Conservation (phyloP, 2,888 invertebrate genomes). For the Microctonus aethiopoides region DNA sequence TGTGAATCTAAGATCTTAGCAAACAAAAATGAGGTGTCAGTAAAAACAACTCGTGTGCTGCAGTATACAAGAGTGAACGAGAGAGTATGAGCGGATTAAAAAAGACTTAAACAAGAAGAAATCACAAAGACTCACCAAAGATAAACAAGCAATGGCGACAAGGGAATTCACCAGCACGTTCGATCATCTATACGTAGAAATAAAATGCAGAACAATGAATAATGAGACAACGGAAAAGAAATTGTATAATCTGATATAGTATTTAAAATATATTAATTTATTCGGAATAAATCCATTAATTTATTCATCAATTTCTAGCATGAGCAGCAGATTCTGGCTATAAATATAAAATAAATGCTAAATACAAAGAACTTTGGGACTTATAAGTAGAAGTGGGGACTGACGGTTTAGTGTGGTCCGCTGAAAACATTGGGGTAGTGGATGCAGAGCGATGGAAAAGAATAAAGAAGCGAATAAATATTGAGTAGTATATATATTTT, state of each 20-base stretch:
- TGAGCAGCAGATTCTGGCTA: conserved; percentile 39
- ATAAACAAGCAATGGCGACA: background rate
- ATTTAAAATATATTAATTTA: background rate
- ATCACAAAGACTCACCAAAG: background rate
- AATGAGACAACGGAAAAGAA: background rate
- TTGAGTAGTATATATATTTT: conserved; percentile 16
- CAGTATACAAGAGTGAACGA: background rate
- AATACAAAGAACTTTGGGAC: conserved; percentile 8
- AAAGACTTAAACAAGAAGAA: background rate
- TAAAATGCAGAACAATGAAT: background rate
- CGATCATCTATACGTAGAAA: too few relatives aligned
- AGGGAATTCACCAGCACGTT: background rate
- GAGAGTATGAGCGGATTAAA: too few relatives aligned
- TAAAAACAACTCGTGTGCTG: background rate
- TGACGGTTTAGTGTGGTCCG: background rate
- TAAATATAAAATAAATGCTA: conserved; percentile 1
- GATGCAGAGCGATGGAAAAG: conserved; percentile 38
- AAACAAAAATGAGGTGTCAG: conserved; percentile 10
- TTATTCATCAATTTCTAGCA: background rate
- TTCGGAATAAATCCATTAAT: conserved; percentile 3
- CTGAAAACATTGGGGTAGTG: conserved; percentile 16
- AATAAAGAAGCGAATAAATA: conserved; percentile 13
- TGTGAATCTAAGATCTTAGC: conserved; percentile 17
- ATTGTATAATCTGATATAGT: background rate
- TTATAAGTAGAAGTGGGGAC: conserved; percentile 7